phyloP scores from a whole-genome alignment of 2,113 vertebrate species.

The Ia io region DNA sequence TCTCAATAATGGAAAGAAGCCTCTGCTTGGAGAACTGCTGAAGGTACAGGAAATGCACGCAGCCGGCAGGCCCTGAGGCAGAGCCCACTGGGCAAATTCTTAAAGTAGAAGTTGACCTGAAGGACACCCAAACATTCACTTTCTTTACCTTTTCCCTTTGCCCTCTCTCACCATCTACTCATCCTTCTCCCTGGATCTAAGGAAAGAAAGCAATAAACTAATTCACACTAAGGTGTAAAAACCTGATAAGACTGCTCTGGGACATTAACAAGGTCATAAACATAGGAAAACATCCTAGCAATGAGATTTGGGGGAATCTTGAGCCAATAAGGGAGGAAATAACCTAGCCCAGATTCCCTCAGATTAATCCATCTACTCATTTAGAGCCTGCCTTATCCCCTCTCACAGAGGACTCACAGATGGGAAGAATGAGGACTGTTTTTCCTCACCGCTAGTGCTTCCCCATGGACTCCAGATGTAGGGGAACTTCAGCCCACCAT shows the following conservation, averaged over 20 bases:
- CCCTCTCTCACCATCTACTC: neutral
- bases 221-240: conserved; percentile 71
- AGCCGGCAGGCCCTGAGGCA: neutral
- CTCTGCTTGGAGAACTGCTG: neutral
- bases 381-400: neutral
- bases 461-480: neutral
- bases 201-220: conserved; percentile 67
- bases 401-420: neutral
- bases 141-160: neutral
- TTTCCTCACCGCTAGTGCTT: neutral
- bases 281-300: conserved; percentile 40
- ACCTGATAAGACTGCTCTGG: conserved; percentile 45
- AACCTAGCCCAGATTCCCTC: neutral
- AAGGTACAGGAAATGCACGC: neutral
- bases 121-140: neutral
- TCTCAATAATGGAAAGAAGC: conserved; percentile 2
- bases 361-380: neutral
- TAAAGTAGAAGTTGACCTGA: neutral
- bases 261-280: conserved; percentile 50
- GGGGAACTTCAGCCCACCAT: neutral
- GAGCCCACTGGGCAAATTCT: neutral
- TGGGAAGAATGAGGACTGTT: neutral
- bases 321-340: conserved; percentile 25
- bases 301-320: conserved; percentile 32
- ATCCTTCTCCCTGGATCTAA: conserved; percentile 17